Evolutionary conservation across 2,888 invertebrate genomes (phyloP), one percentile per base, ranked within the genome.

Genomic region (Rhagonycha fulva): DNA sequence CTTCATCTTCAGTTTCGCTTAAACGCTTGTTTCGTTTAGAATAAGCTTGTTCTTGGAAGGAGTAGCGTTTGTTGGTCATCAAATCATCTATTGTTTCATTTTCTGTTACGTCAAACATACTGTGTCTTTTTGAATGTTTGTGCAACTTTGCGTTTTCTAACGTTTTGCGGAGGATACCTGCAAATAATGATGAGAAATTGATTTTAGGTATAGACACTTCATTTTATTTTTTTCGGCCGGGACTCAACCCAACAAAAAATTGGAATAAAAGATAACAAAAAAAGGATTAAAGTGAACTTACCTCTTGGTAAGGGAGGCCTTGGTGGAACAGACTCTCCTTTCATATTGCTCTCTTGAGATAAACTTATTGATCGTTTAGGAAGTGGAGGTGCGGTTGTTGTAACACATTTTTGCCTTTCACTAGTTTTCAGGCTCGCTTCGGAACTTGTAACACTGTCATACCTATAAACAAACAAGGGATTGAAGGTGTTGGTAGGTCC

Each of bases 381-480:
- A 70, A 93, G 87, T 74, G 90, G 89, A 61, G 93, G 92, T 7
- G 47, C 47, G 81, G 88, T 81, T n/a, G 84, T 85, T 62, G 85
- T 85, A 60, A 83, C 83, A 28, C 85, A 83, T 89, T 91, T 87
- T 84, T 90, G 87, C 77, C 89, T 89, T 4, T 89, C 89, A 72
- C 91, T 92, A 47, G 82, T 85, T 80, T 91, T 89, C 79, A 93
- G 89, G 84, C 94, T 94, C 24, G 94, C 93, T 83, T 94, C 94
- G 1, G 93, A 93, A 83, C 93, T 93, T 1, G 92, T 92, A 28
- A 92, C 92, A 83, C 93, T 94, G 83, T 95, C 95, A 84, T 95
- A 96, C 60, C 93, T 93, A 87, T 96, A 96, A 1, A 95, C 93
- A 87, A 95, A 95, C 79, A 95, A 88, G 0, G 94, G 94, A 86